Percentiles rank a stretch among this genome's conserved stretches.
Evolutionary conservation across 1,140 invertebrate genomes (phyloP).

Genomic region (Ridgeia piscesae): DNA sequence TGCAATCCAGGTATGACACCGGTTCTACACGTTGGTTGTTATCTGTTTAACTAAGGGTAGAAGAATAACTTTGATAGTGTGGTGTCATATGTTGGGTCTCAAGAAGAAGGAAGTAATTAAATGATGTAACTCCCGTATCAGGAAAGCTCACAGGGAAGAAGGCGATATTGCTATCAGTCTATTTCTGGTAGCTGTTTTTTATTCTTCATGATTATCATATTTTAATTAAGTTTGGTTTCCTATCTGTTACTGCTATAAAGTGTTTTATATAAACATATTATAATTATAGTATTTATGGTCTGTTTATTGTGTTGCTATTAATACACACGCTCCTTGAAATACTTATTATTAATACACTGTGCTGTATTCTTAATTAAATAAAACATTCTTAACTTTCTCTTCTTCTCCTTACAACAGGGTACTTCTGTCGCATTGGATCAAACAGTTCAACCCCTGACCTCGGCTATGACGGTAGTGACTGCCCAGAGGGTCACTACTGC

Average conservation of each 20-base stretch:
- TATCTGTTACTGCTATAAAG: neutral
- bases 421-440: constrained; percentile 45
- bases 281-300: neutral
- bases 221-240: neutral
- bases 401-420: constrained; percentile 35
- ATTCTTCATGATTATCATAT: neutral
- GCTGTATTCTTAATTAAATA: neutral
- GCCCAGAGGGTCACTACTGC: constrained; percentile 51
- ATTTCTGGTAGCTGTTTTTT: neutral
- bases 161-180: neutral
- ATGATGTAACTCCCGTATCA: too few species aligned
- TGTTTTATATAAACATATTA: neutral
- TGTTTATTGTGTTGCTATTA: neutral
- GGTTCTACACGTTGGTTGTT: neutral
- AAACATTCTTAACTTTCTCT: neutral
- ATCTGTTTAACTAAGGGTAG: neutral
- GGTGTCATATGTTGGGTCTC: too few species aligned
- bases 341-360: neutral
- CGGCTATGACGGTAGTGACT: constrained; percentile 39
- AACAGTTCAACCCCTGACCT: constrained; percentile 17
- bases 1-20: constrained; percentile 42
- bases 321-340: neutral
- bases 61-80: neutral
- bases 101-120: too few species aligned
- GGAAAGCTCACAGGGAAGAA: too few species aligned